Evolutionary conservation across 2,797 vertebrate species (phyloP), one percentile per base, ranked within the genome.

Genomic region (Amphiprion clarkii): DNA sequence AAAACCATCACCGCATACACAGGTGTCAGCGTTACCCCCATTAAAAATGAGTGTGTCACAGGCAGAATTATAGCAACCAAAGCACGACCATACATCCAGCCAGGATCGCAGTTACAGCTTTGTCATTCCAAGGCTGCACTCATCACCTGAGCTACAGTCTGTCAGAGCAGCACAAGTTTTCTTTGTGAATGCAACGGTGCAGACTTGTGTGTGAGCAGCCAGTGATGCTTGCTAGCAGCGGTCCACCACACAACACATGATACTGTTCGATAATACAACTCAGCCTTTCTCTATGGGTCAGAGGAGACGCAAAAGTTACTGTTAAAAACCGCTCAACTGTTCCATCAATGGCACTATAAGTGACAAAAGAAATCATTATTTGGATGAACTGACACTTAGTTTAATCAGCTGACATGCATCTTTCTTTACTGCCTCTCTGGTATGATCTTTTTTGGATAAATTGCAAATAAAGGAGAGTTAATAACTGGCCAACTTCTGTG

Each of bases 31-130:
- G n/a, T n/a, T 51, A 11, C n/a, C 21, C n/a, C n/a, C 48, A 51
- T 51, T 51, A 51, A 51, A 23, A 21, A 51, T 21, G 63, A 66
- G 27, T 42, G 51, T 54, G 63, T 66, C 63, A 65, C 48, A 65
- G 0, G 14, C 23, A 39, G 62, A 65, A 53, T 53, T 52, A 53
- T 10, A 40, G 33, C 14, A 25, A 52, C 46, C 46, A 48, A 65
- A 52, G 10, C 62, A 31, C 16, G 25, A 49, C 49, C 21, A 13
- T 53, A 33, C 17, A 17, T 48, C 17, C 19, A 51, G 48, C 48
- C n/a, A 51, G n/a, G n/a, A 51, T 21, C 46, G n/a, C 46, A 48
- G 48, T 51, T 7, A 36, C 21, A 25, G 62, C 49, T 25, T 8
- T 66, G 63, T 42, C 36, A 66, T 54, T n/a, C 63, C 23, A 29